A percentile compares a stretch with the other conserved stretches of the same genome.
Evolutionary conservation across 1,140 invertebrate genomes (phyloP).

Genomic region (Bombus waltoni): DNA sequence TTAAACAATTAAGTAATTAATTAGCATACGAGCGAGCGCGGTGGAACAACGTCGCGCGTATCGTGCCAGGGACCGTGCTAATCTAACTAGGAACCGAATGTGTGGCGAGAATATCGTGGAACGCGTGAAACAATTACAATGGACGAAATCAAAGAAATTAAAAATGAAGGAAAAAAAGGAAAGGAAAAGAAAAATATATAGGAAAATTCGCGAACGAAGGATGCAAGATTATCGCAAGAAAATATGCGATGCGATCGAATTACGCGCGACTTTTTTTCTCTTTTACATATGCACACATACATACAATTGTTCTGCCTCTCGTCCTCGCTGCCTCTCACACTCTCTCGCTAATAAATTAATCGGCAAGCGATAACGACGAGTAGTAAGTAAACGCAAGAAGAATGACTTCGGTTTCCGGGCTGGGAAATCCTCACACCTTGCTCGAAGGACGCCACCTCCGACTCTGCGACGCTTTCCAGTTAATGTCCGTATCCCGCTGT

Average conservation of each 20-base stretch:
- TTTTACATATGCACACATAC: background rate
- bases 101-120: slow-evolving; percentile 22
- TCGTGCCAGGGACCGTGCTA: slow-evolving; percentile 22
- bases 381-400: slow-evolving; percentile 33
- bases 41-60: background rate
- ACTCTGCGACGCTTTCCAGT: background rate
- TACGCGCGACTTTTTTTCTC: background rate
- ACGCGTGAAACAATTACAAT: slow-evolving; percentile 42
- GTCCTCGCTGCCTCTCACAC: background rate
- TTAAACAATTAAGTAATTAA: slow-evolving; percentile 42
- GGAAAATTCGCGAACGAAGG: background rate
- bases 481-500: background rate
- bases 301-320: background rate
- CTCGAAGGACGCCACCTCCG: background rate
- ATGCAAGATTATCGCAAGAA: background rate
- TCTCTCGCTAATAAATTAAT: slow-evolving; percentile 46
- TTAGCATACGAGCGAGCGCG: slow-evolving; percentile 21
- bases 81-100: slow-evolving; percentile 53
- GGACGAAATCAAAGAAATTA: background rate
- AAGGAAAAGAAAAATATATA: background rate
- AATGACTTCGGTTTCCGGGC: slow-evolving; percentile 27
- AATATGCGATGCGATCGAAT: slow-evolving; percentile 11
- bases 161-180: background rate
- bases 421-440: background rate
- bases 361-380: slow-evolving; percentile 39